phyloP scores from a whole-genome alignment of 1,140 invertebrate genomes.

The Diorhabda sublineata region DNA sequence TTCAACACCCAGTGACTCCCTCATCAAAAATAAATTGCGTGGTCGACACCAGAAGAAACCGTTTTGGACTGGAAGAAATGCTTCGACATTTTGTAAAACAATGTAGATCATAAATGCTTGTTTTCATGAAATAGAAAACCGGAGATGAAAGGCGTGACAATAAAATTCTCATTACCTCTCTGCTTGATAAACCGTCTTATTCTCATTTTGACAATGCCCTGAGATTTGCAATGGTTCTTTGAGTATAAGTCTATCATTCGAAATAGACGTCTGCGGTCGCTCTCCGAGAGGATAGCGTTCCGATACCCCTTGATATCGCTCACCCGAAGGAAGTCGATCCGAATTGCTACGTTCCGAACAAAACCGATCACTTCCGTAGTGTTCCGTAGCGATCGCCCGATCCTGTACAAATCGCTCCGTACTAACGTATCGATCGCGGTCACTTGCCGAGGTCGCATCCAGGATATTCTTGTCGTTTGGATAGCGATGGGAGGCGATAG shows the following conservation, averaged over 20 bases:
- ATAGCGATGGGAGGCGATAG: conserved; percentile 7
- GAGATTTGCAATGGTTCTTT: conserved; percentile 23
- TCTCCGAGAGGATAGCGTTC: conserved; percentile 45
- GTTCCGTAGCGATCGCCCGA: conserved; percentile 17
- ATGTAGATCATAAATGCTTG: too few relatives aligned
- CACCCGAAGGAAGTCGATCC: conserved; percentile 41
- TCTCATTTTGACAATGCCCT: conserved; percentile 19
- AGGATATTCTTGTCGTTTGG: background rate
- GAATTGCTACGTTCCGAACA: conserved; percentile 38
- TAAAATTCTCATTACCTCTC: conserved; percentile 3
- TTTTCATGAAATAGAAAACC: too few relatives aligned
- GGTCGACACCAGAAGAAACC: too few relatives aligned
- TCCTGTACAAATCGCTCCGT: conserved; percentile 22
- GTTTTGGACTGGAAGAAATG: too few relatives aligned
- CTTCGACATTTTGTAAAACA: too few relatives aligned
- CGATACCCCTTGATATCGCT: conserved; percentile 40
- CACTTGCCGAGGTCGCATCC: conserved; percentile 28
- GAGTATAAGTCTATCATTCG: conserved; percentile 35
- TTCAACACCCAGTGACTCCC: too few relatives aligned
- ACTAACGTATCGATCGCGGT: conserved; percentile 14
- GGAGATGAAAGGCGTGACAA: too few relatives aligned
- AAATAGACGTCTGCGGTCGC: conserved; percentile 38
- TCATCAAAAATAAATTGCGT: too few relatives aligned
- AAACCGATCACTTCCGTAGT: conserved; percentile 30
- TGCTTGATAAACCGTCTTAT: conserved; percentile 12